Evolutionary conservation across 2,113 vertebrate species (phyloP), one percentile per base, ranked within the genome.

Genomic region (Silurus meridionalis): DNA sequence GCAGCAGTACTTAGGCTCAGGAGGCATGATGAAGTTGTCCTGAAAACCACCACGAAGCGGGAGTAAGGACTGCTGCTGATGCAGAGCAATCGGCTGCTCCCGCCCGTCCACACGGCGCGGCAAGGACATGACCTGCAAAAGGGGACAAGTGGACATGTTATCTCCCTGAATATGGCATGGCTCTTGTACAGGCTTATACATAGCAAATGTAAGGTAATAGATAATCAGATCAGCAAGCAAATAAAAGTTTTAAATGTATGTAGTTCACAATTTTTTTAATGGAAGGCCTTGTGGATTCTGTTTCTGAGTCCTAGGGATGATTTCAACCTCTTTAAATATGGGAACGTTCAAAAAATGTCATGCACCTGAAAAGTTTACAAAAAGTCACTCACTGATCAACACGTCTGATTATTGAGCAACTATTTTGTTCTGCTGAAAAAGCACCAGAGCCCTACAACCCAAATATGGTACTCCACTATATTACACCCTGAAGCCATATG

Each of bases 1-100:
- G 15, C 98, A 99, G 92, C 97, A 96, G 91, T 99, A 99, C 89
- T 99, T 99, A 87, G 96, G 94, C 78, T 99, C 98, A 61, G 98
- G 97, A 0, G 93, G 89, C 88, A 96, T 96, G 86, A 98, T 94
- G 58, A 99, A 99, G 89, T 94, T 96, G 81, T 99, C 98, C 87
- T 95, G 95, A 95, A 99, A 99, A 19, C 98, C 98, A 0, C 96
- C 97, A 60, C 96, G 97, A 14, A 95, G 93, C 0, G 98, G 98
- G 78, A 89, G 79, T 87, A 96, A 94, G 6, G 92, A 92, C 14
- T 85, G 92, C 90, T 89, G 93, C 91, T 95, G 95, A 90, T 94
- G 95, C 90, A 94, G 92, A 80, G 93, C 91, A 81, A 95, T 89
- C 93, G 95, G 95, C 89, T 95, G 92, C 92, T 95, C 94, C 92